Evolutionary conservation across 2,888 invertebrate species (phyloP), one percentile per base, ranked within the genome.

Genomic region (Sthenelais limicola): DNA sequence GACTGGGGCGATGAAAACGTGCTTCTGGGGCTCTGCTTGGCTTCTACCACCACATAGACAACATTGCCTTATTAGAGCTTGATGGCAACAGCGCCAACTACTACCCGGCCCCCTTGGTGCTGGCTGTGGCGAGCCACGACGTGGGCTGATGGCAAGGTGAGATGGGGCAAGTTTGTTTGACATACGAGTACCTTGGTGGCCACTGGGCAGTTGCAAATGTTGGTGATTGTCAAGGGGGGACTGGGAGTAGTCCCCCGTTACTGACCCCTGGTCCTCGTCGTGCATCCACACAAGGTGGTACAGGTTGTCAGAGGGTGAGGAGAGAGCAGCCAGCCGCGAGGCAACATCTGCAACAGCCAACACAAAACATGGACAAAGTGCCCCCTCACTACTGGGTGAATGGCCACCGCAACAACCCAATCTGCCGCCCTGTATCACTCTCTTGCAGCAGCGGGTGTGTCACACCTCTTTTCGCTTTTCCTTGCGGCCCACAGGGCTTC

Each of bases 281-380:
- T 54, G 54, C 52, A 70, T 54, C 70, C 70, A 70, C 30, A 52
- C 52, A 56, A 70, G 56, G 43, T 70, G 70, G 26, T 70, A 70
- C 5, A 38, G 38, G 38, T 38, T 49, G 35, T 54, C 56, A 21
- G 54, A 54, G 5, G 52, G 70, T 43, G 67, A n/a, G n/a, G n/a
- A 30, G n/a, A 67, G 30, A 7, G 24, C 48, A 15, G 67, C 28
- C 62, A 62, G 62, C 15, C 48, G 48, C 9, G 67, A 12, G 26
- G 26, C 28, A n/a, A 26, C 9, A 67, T 67, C 67, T 67, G 67
- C 67, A 67, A 67, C 32, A 67, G 48, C 47, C 48, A 48, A 47
- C 67, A 67, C 47, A 48, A n/a, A 48, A 67, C 26, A 48, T 47
- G 49, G 38, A 21, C 43, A 32, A 48, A 12, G 67, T 4, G 52